Base-by-base conservation (phyloP, 30 jellyfish, hydroid and myxozoan species). In the Phacellophora camtschatica region DNA sequence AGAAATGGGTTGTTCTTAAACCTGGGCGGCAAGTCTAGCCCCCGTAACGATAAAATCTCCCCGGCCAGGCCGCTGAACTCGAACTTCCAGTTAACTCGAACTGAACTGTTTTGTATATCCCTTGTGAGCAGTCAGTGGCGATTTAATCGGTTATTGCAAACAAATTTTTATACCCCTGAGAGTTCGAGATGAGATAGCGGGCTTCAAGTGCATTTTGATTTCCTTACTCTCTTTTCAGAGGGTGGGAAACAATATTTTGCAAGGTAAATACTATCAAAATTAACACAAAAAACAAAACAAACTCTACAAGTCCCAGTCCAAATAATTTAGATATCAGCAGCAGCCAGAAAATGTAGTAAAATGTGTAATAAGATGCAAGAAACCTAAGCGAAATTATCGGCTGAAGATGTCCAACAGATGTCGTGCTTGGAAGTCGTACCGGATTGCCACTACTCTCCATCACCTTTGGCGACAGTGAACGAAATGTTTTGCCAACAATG, bases 381-480 rank as follows among this genome's bases (percentile, higher is more conserved):
- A 65, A 89, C 7, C 97, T 88, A 31, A 89, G 94, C 3, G 95
- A 89, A 39, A 89, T 53, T 20, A 84, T 82, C 35, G 96, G 96
- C 22, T 69, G 65, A 10, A 77, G 59, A 9, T 63, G 29, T 11
- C 82, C 91, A 19, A 54, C 48, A 7, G 56, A 18, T 23, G 27
- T 11, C 3, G 70, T 36, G 36, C 55, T 13, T 46, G 96, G 96
- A 12, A 87, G 81, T 11, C 56, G 55, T 27, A 77, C 85, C 9
- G 92, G 2, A 2, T 54, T 20, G 33, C 81, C 89, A 66, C 49
- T 74, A n/a, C 46, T 46, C 28, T 53, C 64, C 16, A 32, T 15
- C 3, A 71, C 83, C 24, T 39, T 79, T 15, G 88, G 88, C 25
- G 96, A 87, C 66, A 87, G 49, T 32, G 65, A 36, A 68, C 96